Conservation (phyloP, 2,888 invertebrate species). For the Gasteruption jaculator region DNA sequence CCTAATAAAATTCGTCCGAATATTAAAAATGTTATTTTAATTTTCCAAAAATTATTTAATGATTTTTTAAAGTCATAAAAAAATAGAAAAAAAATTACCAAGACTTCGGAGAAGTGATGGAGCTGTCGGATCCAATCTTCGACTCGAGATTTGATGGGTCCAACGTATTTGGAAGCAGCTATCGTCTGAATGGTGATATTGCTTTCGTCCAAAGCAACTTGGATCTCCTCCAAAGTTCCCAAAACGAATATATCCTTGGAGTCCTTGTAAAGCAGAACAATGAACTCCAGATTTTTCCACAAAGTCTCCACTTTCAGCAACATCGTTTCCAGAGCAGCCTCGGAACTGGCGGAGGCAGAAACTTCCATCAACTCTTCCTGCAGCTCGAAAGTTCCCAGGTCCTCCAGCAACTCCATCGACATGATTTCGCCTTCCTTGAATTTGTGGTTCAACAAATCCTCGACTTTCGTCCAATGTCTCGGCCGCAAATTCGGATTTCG, state of each 20-base stretch:
- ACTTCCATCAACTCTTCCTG: slow-evolving; percentile 76
- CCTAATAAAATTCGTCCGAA: no score
- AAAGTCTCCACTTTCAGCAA: slow-evolving; percentile 79
- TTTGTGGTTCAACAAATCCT: slow-evolving; percentile 68
- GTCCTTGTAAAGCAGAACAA: slow-evolving; percentile 74
- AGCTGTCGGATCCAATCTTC: slow-evolving; percentile 77
- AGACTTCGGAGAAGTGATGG: slow-evolving; percentile 75
- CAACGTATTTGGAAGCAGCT: slow-evolving; percentile 79
- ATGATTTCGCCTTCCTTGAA: slow-evolving; percentile 67
- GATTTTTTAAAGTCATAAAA: not conserved
- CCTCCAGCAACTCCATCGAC: slow-evolving; percentile 66
- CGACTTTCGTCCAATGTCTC: slow-evolving; percentile 83
- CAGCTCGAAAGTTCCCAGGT: slow-evolving; percentile 70
- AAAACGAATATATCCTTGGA: slow-evolving; percentile 78
- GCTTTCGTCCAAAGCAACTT: slow-evolving; percentile 77
- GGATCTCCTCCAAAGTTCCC: slow-evolving; percentile 81
- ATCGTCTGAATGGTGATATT: slow-evolving; percentile 84
- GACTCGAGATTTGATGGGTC: slow-evolving; percentile 75
- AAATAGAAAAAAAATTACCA: slow-evolving; percentile 56
- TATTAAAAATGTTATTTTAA: slow-evolving; percentile 1
- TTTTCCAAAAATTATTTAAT: not conserved
- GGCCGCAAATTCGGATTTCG: slow-evolving; percentile 74
- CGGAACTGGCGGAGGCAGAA: slow-evolving; percentile 83
- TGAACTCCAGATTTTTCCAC: slow-evolving; percentile 78
- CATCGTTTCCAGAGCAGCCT: slow-evolving; percentile 75